phyloP scores from a whole-genome alignment of 2,888 invertebrate genomes.

The Leptopilina drosophilae region DNA sequence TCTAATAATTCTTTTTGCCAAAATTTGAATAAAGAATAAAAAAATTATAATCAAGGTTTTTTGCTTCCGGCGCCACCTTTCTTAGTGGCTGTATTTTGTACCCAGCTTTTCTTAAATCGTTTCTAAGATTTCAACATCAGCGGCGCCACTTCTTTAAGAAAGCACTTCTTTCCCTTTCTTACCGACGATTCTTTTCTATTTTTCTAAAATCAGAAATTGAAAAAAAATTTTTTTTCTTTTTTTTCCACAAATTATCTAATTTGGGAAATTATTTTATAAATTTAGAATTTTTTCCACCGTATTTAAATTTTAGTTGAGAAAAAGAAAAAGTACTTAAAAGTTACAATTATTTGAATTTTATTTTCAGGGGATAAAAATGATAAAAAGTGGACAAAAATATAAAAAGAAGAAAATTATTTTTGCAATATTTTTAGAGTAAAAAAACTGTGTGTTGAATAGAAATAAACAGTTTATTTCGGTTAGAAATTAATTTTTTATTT shows the following conservation, averaged over 20 bases:
- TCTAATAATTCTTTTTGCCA: neutral
- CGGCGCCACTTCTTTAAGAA: conserved; percentile 75
- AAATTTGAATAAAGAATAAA: neutral
- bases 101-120: conserved; percentile 66
- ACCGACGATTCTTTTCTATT: conserved; percentile 67
- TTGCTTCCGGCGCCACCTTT: conserved; percentile 64
- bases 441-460: neutral
- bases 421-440: too few species aligned
- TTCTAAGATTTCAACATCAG: conserved; percentile 68
- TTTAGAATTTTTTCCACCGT: too few species aligned
- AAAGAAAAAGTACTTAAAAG: too few species aligned
- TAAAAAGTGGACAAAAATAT: too few species aligned
- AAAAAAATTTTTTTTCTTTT: conserved; percentile 31
- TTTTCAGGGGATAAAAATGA: too few species aligned
- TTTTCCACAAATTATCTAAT: neutral
- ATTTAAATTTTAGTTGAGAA: too few species aligned
- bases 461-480: neutral
- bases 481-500: neutral
- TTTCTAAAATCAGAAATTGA: conserved; percentile 38
- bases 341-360: too few species aligned
- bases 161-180: conserved; percentile 75
- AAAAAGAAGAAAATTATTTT: too few species aligned
- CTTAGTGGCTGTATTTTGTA: conserved; percentile 60
- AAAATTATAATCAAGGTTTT: conserved; percentile 28
- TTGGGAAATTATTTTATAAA: too few species aligned